Percentiles rank a stretch among this genome's conserved stretches.
Conservation (phyloP, 2,113 vertebrate genomes). For the Takifugu bimaculatus region DNA sequence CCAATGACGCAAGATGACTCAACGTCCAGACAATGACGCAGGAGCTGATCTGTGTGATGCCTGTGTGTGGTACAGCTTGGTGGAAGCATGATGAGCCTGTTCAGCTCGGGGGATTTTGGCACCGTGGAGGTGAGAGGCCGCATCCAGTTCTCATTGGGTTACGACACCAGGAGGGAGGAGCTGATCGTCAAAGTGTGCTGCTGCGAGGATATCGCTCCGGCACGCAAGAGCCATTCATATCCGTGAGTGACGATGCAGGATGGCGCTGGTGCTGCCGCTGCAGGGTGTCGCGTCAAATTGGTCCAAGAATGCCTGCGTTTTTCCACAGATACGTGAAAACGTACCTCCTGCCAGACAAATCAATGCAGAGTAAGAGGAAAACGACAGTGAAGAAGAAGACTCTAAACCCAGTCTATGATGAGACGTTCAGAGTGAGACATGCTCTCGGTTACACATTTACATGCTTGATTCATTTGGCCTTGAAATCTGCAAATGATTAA, state of each 20-base stretch:
- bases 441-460: conserved; percentile 19
- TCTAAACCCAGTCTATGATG: conserved; percentile 87
- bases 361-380: conserved; percentile 89
- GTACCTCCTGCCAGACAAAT: conserved; percentile 92
- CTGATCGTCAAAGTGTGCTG: conserved; percentile 81
- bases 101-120: conserved; percentile 83
- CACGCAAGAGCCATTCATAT: conserved; percentile 83
- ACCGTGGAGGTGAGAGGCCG: conserved; percentile 82
- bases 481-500: neutral
- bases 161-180: conserved; percentile 77
- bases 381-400: conserved; percentile 87
- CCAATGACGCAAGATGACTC: conserved; percentile 48
- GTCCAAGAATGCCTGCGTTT: neutral
- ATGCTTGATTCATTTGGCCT: neutral
- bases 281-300: neutral
- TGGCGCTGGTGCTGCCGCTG: neutral
- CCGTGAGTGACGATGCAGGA: conserved; percentile 79
- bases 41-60: conserved; percentile 31
- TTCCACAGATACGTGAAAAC: conserved; percentile 87
- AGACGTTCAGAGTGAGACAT: conserved; percentile 82
- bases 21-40: conserved; percentile 51
- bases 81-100: conserved; percentile 90
- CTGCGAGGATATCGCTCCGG: conserved; percentile 86
- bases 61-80: conserved; percentile 74
- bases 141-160: conserved; percentile 83